Conservation (phyloP, 2,113 vertebrate genomes). For the Pampusana beccarii region DNA sequence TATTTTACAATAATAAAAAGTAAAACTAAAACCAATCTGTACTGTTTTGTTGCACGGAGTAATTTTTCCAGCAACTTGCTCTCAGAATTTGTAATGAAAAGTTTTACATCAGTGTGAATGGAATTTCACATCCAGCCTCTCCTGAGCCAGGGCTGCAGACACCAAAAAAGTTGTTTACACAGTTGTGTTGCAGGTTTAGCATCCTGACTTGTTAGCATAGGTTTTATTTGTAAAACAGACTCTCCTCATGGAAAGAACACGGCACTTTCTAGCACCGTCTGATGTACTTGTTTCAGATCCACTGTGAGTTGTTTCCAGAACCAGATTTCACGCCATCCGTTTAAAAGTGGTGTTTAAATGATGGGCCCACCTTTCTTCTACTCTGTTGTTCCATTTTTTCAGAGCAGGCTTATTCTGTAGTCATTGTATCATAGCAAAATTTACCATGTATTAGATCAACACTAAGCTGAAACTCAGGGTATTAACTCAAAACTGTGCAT, state of each 20-base stretch:
- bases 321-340: neutral
- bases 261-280: neutral
- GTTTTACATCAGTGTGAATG: neutral
- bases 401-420: neutral
- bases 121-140: neutral
- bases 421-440: neutral
- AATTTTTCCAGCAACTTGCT: neutral
- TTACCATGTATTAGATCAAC: neutral
- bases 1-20: neutral
- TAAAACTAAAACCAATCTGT: neutral
- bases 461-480: neutral
- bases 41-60: neutral
- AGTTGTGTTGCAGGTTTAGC: constrained; percentile 5
- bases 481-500: neutral
- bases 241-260: neutral
- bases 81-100: neutral
- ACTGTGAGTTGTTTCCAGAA: neutral
- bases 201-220: neutral
- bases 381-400: neutral
- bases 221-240: neutral
- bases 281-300: neutral
- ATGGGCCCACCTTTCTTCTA: neutral
- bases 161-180: neutral
- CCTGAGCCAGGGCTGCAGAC: neutral
- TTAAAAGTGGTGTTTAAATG: neutral